phyloP scores from a whole-genome alignment of 2,888 invertebrate species.

The Heliconius ethilla region DNA sequence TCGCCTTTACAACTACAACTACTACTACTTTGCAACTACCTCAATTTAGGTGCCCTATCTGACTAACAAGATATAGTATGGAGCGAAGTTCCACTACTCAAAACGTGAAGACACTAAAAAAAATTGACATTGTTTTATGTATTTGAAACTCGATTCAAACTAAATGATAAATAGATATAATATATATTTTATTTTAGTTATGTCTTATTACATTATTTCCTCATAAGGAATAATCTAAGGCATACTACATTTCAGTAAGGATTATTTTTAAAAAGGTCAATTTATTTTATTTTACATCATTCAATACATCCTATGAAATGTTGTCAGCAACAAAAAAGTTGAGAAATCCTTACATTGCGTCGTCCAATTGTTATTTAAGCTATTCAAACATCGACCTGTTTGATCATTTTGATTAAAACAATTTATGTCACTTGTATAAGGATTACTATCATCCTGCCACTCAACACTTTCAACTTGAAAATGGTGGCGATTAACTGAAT shows the following conservation, averaged over 20 bases:
- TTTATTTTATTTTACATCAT: background rate
- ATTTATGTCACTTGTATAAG: background rate
- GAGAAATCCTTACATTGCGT: background rate
- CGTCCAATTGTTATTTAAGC: constrained; percentile 2
- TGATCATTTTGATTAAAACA: constrained; percentile 5
- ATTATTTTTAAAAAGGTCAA: background rate
- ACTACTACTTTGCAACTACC: too few relatives aligned
- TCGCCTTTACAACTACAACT: too few relatives aligned
- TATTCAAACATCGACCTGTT: background rate
- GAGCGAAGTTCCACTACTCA: too few relatives aligned
- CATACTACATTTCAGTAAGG: background rate
- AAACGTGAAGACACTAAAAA: too few relatives aligned
- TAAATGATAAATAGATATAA: too few relatives aligned
- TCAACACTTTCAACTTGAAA: background rate
- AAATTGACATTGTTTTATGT: too few relatives aligned
- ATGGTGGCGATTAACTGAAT: background rate
- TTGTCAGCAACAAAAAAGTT: background rate
- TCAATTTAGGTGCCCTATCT: too few relatives aligned
- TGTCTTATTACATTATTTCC: too few relatives aligned
- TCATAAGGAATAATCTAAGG: too few relatives aligned
- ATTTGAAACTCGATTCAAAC: too few relatives aligned
- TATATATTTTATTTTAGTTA: too few relatives aligned
- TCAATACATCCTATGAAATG: background rate
- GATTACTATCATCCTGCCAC: background rate
- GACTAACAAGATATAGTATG: too few relatives aligned